Conservation (phyloP, 2,888 invertebrate genomes). For the Nebria brevicollis region DNA sequence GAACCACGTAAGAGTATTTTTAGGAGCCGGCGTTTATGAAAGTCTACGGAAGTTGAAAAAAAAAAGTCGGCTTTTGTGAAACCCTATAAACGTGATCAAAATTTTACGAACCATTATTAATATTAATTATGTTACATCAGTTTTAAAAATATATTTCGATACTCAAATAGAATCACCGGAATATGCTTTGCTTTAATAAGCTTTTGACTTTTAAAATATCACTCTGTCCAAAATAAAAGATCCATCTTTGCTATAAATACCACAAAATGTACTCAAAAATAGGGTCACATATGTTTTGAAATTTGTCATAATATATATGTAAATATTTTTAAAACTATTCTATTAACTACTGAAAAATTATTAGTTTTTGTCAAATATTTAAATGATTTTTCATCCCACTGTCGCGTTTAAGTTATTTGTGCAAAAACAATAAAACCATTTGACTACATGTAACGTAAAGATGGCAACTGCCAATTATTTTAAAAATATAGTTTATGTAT, state of each 20-base stretch:
- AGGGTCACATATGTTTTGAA: too few species aligned
- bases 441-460: neutral
- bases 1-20: slow-evolving; percentile 33
- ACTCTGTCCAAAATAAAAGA: too few species aligned
- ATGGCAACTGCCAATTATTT: neutral
- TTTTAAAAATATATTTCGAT: neutral
- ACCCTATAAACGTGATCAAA: slow-evolving; percentile 28
- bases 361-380: too few species aligned
- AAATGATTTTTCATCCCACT: neutral
- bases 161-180: too few species aligned
- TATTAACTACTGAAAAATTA: too few species aligned
- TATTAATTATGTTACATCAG: slow-evolving; percentile 16
- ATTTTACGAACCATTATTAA: slow-evolving; percentile 27
- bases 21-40: slow-evolving; percentile 36
- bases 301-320: too few species aligned
- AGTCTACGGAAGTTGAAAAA: slow-evolving; percentile 34
- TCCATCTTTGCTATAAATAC: too few species aligned
- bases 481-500: neutral
- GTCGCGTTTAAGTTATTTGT: neutral
- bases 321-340: too few species aligned
- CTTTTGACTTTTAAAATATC: neutral
- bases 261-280: too few species aligned
- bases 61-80: slow-evolving; percentile 28
- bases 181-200: neutral
- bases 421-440: neutral